phyloP scores from a whole-genome alignment of 2,888 invertebrate species.

The Spisula subtruncata region DNA sequence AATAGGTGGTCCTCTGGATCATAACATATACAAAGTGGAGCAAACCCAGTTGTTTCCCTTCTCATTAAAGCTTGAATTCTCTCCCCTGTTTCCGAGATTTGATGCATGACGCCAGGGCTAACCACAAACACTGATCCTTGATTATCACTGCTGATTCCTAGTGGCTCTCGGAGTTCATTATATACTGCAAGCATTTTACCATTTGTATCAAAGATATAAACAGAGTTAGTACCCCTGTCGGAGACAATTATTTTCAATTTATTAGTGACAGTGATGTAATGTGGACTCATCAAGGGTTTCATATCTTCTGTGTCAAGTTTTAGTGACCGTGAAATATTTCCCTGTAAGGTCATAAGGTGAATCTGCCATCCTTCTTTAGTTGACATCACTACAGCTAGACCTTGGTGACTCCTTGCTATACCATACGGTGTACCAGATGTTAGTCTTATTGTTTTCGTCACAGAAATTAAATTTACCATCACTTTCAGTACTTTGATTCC shows the following conservation, averaged over 20 bases:
- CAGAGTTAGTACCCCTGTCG: slow-evolving; percentile 62
- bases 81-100: slow-evolving; percentile 58
- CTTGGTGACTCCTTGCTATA: slow-evolving; percentile 58
- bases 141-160: slow-evolving; percentile 53
- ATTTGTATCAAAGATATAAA: slow-evolving; percentile 55
- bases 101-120: slow-evolving; percentile 62
- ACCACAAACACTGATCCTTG: slow-evolving; percentile 54
- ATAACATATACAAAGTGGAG: slow-evolving; percentile 54
- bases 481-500: slow-evolving; percentile 56
- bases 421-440: slow-evolving; percentile 43
- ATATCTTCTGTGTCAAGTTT: slow-evolving; percentile 51
- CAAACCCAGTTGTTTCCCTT: slow-evolving; percentile 59
- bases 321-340: slow-evolving; percentile 40
- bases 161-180: slow-evolving; percentile 57
- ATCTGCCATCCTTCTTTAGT: slow-evolving; percentile 57
- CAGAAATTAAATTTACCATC: slow-evolving; percentile 35
- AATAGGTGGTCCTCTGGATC: slow-evolving; percentile 60
- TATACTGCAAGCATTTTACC: slow-evolving; percentile 50
- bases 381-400: slow-evolving; percentile 57
- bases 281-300: slow-evolving; percentile 45
- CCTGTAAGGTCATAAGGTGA: slow-evolving; percentile 53
- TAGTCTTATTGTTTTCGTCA: slow-evolving; percentile 38
- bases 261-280: slow-evolving; percentile 55
- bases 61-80: slow-evolving; percentile 57
- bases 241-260: slow-evolving; percentile 56